Conservation (phyloP, 2,888 invertebrate species). For the Dioctria linearis region DNA sequence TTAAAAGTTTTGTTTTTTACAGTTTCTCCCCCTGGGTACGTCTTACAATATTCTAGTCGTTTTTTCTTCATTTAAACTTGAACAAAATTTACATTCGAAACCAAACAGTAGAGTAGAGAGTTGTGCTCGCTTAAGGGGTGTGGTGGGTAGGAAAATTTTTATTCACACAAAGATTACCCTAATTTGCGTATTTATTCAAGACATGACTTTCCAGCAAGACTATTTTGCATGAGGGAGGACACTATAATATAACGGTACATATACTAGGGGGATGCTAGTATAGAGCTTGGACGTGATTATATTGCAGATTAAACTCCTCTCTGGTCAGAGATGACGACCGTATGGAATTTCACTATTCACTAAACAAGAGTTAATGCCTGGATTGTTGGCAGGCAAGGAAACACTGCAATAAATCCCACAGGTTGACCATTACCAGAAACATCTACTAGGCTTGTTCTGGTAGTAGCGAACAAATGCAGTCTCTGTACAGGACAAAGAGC, state of each 20-base stretch:
- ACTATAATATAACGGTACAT: background rate
- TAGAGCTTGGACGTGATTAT: no score
- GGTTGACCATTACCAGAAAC: background rate
- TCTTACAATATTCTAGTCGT: background rate
- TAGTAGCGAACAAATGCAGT: background rate
- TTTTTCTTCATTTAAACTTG: no score
- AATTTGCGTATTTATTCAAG: background rate
- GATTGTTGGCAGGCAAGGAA: background rate
- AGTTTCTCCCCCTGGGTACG: background rate
- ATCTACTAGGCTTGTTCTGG: background rate
- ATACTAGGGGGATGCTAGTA: no score
- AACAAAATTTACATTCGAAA: no score
- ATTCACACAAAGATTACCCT: no score
- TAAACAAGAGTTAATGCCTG: no score
- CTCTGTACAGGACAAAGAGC: background rate
- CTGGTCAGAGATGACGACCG: no score
- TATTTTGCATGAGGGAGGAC: background rate
- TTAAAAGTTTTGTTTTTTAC: background rate
- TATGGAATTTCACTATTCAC: no score
- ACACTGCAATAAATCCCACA: background rate
- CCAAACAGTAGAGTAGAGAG: no score
- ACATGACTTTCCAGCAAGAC: background rate
- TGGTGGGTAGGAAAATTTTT: no score
- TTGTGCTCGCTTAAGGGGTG: no score
- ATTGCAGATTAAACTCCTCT: no score